Percentiles rank a stretch among this genome's conserved stretches.
phyloP scores from a whole-genome alignment of 1,140 invertebrate species.

The Trypoxylus dichotomus region DNA sequence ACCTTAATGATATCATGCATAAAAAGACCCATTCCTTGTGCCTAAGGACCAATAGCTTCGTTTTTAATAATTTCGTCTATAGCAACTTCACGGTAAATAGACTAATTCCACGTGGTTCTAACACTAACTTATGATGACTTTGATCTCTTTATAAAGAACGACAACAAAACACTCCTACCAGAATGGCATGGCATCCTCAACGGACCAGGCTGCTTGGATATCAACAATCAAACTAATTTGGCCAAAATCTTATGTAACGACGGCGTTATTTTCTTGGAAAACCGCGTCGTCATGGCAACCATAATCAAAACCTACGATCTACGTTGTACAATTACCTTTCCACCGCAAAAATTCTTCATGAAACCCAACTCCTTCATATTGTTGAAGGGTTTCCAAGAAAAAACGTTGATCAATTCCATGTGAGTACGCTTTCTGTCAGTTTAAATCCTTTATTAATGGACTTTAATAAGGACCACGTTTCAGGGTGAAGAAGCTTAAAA shows the following conservation, averaged over 20 bases:
- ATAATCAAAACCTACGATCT: constrained; percentile 37
- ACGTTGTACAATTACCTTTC: constrained; percentile 37
- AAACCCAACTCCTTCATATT: constrained; percentile 42
- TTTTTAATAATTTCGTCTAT: constrained; percentile 42
- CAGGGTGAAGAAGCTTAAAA: constrained; percentile 42
- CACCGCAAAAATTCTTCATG: constrained; percentile 38
- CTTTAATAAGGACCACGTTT: constrained; percentile 29
- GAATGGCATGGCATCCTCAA: constrained; percentile 45
- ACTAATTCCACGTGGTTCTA: too few species aligned
- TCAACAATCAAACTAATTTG: constrained; percentile 40
- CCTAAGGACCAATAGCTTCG: constrained; percentile 46
- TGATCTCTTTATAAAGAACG: constrained; percentile 36
- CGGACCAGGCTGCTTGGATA: constrained; percentile 41
- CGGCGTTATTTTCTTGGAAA: constrained; percentile 45
- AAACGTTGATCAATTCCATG: constrained; percentile 38
- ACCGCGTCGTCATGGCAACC: constrained; percentile 42
- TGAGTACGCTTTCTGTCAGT: constrained; percentile 33
- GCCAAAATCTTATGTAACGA: constrained; percentile 43
- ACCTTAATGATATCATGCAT: constrained; percentile 38
- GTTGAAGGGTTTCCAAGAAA: constrained; percentile 38
- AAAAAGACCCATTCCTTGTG: constrained; percentile 43
- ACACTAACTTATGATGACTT: neutral
- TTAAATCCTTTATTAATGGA: neutral
- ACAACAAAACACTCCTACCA: constrained; percentile 38
- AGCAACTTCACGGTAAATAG: constrained; percentile 41